Evolutionary conservation across 2,113 vertebrate genomes (phyloP).

Genomic region (Nyctibius bracteatus): DNA sequence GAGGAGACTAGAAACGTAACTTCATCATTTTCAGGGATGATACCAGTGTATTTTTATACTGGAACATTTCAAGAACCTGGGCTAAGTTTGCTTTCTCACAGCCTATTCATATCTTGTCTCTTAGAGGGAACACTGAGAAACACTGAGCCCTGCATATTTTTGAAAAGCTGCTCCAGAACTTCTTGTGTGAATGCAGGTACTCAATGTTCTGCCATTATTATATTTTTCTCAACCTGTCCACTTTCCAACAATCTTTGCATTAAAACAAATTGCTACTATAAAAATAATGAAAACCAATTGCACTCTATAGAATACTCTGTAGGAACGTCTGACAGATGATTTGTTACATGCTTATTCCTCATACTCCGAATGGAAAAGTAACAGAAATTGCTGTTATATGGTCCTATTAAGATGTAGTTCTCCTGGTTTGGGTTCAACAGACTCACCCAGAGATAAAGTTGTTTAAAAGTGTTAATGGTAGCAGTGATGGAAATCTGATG

Average conservation of each 20-base stretch:
- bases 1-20: background rate
- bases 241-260: background rate
- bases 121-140: background rate
- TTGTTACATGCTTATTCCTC: background rate
- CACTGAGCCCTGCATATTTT: background rate
- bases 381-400: background rate
- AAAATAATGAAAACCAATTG: background rate
- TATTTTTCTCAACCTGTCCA: background rate
- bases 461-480: background rate
- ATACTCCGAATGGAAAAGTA: background rate
- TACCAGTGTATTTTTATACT: background rate
- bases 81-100: background rate
- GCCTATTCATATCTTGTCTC: constrained; percentile 8
- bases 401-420: background rate
- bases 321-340: background rate
- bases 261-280: background rate
- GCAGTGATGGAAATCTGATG: background rate
- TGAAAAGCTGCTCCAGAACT: background rate
- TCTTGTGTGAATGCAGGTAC: background rate
- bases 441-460: background rate
- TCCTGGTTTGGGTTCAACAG: background rate
- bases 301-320: background rate
- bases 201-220: background rate
- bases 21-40: background rate
- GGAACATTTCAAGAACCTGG: background rate